Base-by-base conservation (phyloP, 2,113 vertebrate genomes). In the Girardinichthys multiradiatus region DNA sequence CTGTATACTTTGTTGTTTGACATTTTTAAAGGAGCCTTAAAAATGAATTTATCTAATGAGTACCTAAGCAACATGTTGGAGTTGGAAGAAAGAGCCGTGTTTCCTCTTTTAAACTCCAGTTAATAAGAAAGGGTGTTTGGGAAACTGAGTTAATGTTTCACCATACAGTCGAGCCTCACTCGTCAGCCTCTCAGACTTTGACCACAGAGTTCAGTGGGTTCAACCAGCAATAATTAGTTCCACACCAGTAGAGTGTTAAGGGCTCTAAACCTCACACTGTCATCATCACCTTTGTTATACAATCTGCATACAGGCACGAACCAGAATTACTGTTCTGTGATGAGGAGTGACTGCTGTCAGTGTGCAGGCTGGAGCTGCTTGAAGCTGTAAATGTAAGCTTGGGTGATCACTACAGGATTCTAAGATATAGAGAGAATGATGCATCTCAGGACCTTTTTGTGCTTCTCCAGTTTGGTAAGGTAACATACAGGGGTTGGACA, bases 81-180 rank as follows among this genome's bases (percentile, higher is more conserved):
- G 26, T 19, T 33, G n/a, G 9, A 9, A 54, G 26, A 2, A 64
- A 33, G 24, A 29, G 7, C 2, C 4, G 21, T 8, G 57, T n/a
- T 71, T 33, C 4, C 1, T 2, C 19, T 8, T 64, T 17, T 29
- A 12, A 30, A 37, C 51, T 28, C 31, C 54, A 26, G 33, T 57
- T 5, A 71, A 70, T 13, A 14, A 17, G 11, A 19, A 64, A 28
- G 27, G 6, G 30, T 33, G 35, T 73, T 66, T 35, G 48, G 45
- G n/a, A 74, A 42, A 54, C 11, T 2, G 35, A 70, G 83, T 92
- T 90, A 91, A 91, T 90, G 70, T 91, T 89, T 89, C 42, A 85
- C 83, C 75, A 79, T 76, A 68, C n/a, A 2, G 30, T 72, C 69
- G 58, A 21, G 45, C 66, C 31, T 76, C 58, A 51, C 80, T 74